Evolutionary conservation across 1,140 invertebrate genomes (phyloP), one percentile per base, ranked within the genome.

Genomic region (Solenopsis invicta): DNA sequence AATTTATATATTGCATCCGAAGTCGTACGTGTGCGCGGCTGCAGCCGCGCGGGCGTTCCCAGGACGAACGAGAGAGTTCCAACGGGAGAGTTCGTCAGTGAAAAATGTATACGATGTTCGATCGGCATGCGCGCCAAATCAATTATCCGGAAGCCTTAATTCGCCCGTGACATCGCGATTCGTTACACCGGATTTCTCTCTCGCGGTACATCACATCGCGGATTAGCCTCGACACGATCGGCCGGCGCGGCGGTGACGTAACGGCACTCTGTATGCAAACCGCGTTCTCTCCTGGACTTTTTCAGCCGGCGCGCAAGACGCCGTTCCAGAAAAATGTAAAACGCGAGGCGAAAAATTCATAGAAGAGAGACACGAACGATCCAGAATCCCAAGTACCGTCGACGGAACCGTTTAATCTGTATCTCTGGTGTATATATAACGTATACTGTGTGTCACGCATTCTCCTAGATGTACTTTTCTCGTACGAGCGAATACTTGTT

Each of bases 151-250:
- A 61, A 75, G 24, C 62, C n/a, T 80, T 24, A 67, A 54, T 67
- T 67, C 77, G 18, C 18, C 29, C 37, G 62, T 69, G 24, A 67
- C 41, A 48, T 75, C 34, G 41, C 24, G 45, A 84, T 84, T 84
- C 69, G 69, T 45, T 45, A 29, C 50, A 69, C 29, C 29, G 24
- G 54, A 75, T 75, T 75, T 84, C 54, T 84, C 80, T 84, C 69
- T n/a, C 16, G 62, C 76, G 18, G 24, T 16, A n/a, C 9, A 48
- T 21, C 18, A 50, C 13, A 59, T 72, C 21, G 48, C 21, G 50
- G 52, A 81, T 82, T 59, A 75, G 37, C 80, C 87, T 86, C 76
- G 75, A 69, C 69, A 81, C 75, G 59, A 89, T 86, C 74, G 74
- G 56, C 34, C 52, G 61, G 48, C 50, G 56, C 52, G 61, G 52